Evolutionary conservation across 1,140 invertebrate genomes (phyloP).

Genomic region (Trichogramma pretiosum): DNA sequence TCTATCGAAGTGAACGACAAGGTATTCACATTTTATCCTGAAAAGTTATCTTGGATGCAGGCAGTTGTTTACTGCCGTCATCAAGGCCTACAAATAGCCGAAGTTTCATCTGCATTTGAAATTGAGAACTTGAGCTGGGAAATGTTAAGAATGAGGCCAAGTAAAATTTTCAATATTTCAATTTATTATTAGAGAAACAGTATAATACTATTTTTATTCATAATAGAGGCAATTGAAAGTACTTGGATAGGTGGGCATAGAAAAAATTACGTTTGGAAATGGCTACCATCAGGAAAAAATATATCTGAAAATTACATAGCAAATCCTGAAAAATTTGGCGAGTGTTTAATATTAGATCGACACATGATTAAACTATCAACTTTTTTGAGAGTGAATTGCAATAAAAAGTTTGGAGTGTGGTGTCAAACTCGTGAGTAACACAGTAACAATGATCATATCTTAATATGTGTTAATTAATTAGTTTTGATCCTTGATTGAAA

Average conservation of each 20-base stretch:
- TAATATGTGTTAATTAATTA: background rate
- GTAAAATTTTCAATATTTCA: conserved; percentile 17
- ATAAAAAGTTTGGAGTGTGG: conserved; percentile 42
- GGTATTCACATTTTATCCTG: conserved; percentile 12
- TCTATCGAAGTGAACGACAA: background rate
- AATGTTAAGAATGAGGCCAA: conserved; percentile 22
- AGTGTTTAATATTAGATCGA: conserved; percentile 42
- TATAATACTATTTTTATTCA: background rate
- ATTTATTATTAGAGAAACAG: too few relatives aligned
- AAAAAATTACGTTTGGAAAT: conserved; percentile 21
- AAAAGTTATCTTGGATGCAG: conserved; percentile 20
- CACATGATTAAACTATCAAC: conserved; percentile 34
- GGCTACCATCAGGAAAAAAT: conserved; percentile 20
- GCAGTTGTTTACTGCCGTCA: conserved; percentile 20
- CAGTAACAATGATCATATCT: background rate
- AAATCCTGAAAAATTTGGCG: conserved; percentile 18
- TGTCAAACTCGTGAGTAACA: conserved; percentile 38
- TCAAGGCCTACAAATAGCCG: conserved; percentile 21
- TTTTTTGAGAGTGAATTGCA: conserved; percentile 39
- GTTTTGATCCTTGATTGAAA: background rate
- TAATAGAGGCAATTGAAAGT: conserved; percentile 24
- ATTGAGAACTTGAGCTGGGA: conserved; percentile 11
- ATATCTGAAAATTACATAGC: conserved; percentile 18
- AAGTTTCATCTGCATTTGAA: conserved; percentile 16
- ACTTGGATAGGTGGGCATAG: conserved; percentile 27